These are phyloP conservation scores for Callitettix versicolor DNA, from an alignment of 1,140 invertebrate genomes.

Conservation along the genomic window DNA sequence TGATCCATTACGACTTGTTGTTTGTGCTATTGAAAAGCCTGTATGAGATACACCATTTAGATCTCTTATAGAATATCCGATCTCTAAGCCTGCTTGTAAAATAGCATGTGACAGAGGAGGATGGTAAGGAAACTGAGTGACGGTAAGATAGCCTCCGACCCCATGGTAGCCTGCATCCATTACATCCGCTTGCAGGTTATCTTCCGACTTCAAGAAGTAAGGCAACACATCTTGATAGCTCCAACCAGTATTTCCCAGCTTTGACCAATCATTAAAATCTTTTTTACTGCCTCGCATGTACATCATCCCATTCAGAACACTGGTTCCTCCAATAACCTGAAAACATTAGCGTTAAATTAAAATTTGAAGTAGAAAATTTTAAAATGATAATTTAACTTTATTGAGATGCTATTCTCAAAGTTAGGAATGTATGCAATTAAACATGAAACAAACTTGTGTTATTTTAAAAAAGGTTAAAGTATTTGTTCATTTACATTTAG, in stretches of 20 bases:
- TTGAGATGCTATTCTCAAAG: constrained; percentile 6
- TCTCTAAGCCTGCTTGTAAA: constrained; percentile 69
- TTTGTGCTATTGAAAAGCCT: constrained; percentile 76
- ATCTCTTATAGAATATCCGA: constrained; percentile 69
- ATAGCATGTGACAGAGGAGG: constrained; percentile 73
- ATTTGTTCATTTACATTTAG: too few relatives aligned
- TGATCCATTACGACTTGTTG: constrained; percentile 77
- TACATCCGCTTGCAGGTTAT: constrained; percentile 57
- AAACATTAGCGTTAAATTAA: constrained; percentile 10
- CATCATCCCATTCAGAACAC: constrained; percentile 93
- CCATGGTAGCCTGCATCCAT: constrained; percentile 68
- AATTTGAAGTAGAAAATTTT: background rate
- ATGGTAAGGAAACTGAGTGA: constrained; percentile 75
- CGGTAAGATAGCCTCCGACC: constrained; percentile 63
- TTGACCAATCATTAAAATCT: constrained; percentile 87
- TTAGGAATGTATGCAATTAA: too few relatives aligned
- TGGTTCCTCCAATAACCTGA: constrained; percentile 79
- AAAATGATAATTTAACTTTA: background rate
- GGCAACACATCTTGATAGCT: constrained; percentile 79
- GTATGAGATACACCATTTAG: constrained; percentile 72
- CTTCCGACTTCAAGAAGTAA: constrained; percentile 78
- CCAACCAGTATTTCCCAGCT: constrained; percentile 79
- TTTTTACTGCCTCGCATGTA: constrained; percentile 84
- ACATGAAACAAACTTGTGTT: too few relatives aligned
- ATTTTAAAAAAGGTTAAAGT: too few relatives aligned